Percentiles rank a stretch among this genome's conserved stretches.
Evolutionary conservation across 2,888 invertebrate genomes (phyloP).

Genomic region (Parasteatoda lunata): DNA sequence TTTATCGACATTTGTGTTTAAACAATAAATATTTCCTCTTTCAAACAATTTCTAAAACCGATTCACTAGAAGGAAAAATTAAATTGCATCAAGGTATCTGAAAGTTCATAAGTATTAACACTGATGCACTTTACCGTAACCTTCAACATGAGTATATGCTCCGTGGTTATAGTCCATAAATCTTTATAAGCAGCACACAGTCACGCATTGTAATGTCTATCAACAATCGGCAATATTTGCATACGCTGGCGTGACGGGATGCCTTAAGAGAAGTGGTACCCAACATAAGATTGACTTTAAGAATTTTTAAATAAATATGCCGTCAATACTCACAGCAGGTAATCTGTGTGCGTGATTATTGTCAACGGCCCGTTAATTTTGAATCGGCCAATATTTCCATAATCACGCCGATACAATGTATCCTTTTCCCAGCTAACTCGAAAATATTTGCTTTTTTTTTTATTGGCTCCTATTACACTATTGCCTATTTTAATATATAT

Average conservation of each 20-base stretch:
- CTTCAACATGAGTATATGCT: not conserved
- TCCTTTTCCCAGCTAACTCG: not conserved
- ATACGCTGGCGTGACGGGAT: slow-evolving; percentile 60
- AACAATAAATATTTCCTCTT: no score
- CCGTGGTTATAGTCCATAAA: not conserved
- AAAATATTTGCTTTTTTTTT: not conserved
- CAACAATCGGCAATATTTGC: slow-evolving; percentile 32
- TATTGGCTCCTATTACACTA: not conserved
- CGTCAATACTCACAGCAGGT: not conserved
- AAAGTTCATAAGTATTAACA: not conserved
- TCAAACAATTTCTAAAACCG: no score
- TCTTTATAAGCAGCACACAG: not conserved
- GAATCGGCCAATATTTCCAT: slow-evolving; percentile 51
- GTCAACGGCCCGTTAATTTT: slow-evolving; percentile 52
- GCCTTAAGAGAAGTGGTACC: slow-evolving; percentile 10
- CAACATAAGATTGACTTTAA: slow-evolving; percentile 2
- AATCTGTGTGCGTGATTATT: slow-evolving; percentile 20
- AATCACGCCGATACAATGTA: not conserved
- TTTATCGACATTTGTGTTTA: no score
- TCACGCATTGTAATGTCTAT: slow-evolving; percentile 13
- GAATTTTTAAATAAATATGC: slow-evolving; percentile 8
- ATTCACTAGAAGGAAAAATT: no score
- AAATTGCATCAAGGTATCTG: no score
- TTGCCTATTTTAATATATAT: not conserved
- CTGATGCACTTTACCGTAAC: not conserved